Evolutionary conservation across 2,113 vertebrate genomes (phyloP).

Genomic region (Perca schrenkii): DNA sequence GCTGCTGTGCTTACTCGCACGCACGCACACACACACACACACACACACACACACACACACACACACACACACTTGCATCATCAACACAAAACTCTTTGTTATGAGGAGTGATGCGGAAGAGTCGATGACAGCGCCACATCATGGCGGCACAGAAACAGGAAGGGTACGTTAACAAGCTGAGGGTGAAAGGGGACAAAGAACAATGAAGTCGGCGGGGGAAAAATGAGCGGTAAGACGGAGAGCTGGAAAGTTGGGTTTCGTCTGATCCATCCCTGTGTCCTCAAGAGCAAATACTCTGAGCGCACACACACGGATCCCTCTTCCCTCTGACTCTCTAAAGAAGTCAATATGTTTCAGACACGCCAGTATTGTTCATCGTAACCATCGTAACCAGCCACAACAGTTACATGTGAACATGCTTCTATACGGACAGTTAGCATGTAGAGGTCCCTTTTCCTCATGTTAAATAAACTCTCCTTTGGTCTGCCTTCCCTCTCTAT

Average conservation of each 20-base stretch:
- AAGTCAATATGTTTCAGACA: slow-evolving; percentile 63
- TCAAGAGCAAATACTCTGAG: slow-evolving; percentile 23
- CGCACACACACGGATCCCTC: slow-evolving; percentile 26
- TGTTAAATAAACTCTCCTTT: slow-evolving; percentile 13
- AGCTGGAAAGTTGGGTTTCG: slow-evolving; percentile 36
- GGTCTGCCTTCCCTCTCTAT: slow-evolving; percentile 1
- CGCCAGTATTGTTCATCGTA: slow-evolving; percentile 34
- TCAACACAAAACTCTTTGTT: slow-evolving; percentile 29
- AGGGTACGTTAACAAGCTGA: slow-evolving; percentile 16
- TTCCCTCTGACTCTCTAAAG: slow-evolving; percentile 48
- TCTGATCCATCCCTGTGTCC: slow-evolving; percentile 66
- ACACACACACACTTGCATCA: background rate
- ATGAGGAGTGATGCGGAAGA: background rate
- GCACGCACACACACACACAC: background rate
- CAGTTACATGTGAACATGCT: background rate
- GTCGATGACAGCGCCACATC: slow-evolving; percentile 32
- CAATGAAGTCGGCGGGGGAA: slow-evolving; percentile 27
- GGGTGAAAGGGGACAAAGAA: slow-evolving; percentile 41
- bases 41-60: background rate
- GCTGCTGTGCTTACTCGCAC: background rate
- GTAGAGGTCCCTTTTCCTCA: background rate
- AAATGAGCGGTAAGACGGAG: slow-evolving; percentile 29
- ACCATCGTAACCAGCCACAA: slow-evolving; percentile 2
- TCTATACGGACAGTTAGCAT: slow-evolving; percentile 25
- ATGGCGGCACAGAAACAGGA: slow-evolving; percentile 33